Evolutionary conservation across 2,113 vertebrate genomes (phyloP).

Genomic region (Toxostoma redivivum): DNA sequence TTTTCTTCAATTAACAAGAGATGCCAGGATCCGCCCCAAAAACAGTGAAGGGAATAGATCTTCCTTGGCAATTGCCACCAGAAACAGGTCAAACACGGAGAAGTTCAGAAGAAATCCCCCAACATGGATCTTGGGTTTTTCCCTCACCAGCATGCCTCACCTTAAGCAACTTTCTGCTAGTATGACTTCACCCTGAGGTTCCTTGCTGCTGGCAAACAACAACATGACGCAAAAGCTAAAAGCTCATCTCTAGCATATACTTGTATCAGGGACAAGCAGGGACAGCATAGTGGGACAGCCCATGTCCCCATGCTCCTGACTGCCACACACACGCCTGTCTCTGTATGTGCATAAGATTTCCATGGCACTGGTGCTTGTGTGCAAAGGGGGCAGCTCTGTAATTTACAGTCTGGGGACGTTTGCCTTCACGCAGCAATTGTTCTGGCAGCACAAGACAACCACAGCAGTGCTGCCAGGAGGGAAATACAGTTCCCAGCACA

Average conservation of each 20-base stretch:
- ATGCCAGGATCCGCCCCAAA: neutral
- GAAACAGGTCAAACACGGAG: neutral
- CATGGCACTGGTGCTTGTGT: neutral
- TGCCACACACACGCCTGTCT: fast-evolving
- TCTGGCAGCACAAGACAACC: neutral
- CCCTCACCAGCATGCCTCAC: neutral
- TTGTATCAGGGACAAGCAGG: neutral
- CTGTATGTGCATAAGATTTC: neutral
- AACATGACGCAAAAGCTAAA: neutral
- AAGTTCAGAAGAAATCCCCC: neutral
- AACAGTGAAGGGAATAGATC: neutral
- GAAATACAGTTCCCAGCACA: neutral
- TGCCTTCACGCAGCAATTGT: neutral
- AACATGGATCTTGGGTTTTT: neutral
- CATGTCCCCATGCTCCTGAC: fast-evolving
- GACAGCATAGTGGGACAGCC: fast-evolving
- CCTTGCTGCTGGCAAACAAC: neutral
- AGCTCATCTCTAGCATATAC: neutral
- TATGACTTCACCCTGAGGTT: neutral
- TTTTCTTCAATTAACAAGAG: neutral
- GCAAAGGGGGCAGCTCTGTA: neutral
- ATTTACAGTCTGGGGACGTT: neutral
- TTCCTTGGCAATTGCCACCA: neutral
- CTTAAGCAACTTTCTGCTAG: neutral
- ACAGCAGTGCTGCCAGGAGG: neutral